Evolutionary conservation across 2,797 vertebrate genomes (phyloP).

Genomic region (Okamejei kenojei): DNA sequence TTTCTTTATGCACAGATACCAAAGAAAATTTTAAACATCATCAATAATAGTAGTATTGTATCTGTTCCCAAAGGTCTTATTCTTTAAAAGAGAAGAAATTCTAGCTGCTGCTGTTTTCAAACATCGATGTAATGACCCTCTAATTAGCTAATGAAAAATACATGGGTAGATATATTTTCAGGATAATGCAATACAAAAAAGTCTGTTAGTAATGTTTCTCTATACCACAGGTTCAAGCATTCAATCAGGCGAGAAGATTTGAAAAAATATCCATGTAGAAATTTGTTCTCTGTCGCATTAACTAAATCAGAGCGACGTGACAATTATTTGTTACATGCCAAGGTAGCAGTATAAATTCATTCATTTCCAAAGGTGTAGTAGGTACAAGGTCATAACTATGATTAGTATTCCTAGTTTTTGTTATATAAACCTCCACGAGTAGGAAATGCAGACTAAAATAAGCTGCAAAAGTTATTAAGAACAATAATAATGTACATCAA

Average conservation of each 20-base stretch:
- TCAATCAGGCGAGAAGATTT: background rate
- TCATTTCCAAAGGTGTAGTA: background rate
- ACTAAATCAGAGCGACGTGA: no score
- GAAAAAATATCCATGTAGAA: background rate
- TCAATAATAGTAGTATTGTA: background rate
- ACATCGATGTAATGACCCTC: constrained; percentile 60
- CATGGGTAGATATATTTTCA: constrained; percentile 46
- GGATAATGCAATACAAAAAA: background rate
- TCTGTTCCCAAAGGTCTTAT: background rate
- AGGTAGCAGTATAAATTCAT: no score
- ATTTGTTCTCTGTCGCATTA: background rate
- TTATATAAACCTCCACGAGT: background rate
- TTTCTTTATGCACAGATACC: background rate
- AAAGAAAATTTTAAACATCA: background rate
- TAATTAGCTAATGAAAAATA: constrained; percentile 62
- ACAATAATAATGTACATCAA: background rate
- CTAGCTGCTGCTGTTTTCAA: constrained; percentile 51
- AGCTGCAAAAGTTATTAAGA: background rate
- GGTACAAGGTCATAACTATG: background rate
- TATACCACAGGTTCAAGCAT: background rate
- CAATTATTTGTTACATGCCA: no score
- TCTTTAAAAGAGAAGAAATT: constrained; percentile 48
- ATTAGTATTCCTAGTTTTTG: background rate
- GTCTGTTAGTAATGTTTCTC: constrained; percentile 21
- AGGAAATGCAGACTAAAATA: background rate